A percentile compares a stretch with the other conserved stretches of the same genome.
Evolutionary conservation across 2,797 vertebrate genomes (phyloP).

Genomic region (Allochrocebus solatus): DNA sequence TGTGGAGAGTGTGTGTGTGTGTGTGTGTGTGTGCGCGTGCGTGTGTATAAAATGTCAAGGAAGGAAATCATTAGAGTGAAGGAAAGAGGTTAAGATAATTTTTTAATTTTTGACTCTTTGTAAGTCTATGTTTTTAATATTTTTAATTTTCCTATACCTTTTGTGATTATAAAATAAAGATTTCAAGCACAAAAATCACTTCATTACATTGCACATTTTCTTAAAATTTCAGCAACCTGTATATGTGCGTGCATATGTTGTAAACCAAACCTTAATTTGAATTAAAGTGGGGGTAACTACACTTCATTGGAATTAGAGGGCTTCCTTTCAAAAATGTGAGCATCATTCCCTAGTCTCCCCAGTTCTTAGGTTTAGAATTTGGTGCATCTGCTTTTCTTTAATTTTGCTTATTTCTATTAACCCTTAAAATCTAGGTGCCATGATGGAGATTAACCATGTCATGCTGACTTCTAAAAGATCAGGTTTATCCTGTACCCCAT

Average conservation of each 20-base stretch:
- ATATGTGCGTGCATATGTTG: not conserved
- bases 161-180: not conserved
- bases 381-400: slow-evolving; percentile 53
- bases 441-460: not conserved
- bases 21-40: not conserved
- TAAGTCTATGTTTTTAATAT: not conserved
- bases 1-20: not conserved
- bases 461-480: not conserved
- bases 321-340: not conserved
- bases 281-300: not conserved
- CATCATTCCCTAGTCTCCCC: not conserved
- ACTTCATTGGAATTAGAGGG: not conserved
- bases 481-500: not conserved
- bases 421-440: not conserved
- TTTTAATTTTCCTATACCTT: not conserved
- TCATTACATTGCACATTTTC: not conserved
- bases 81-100: not conserved
- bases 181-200: not conserved
- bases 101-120: not conserved
- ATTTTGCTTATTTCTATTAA: slow-evolving; percentile 10
- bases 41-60: not conserved
- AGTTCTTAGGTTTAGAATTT: not conserved
- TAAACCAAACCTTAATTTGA: slow-evolving; percentile 24
- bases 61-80: not conserved
- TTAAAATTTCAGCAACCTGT: not conserved